Conservation (phyloP, 2,888 invertebrate species). For the Acanthoscelides obtectus region DNA sequence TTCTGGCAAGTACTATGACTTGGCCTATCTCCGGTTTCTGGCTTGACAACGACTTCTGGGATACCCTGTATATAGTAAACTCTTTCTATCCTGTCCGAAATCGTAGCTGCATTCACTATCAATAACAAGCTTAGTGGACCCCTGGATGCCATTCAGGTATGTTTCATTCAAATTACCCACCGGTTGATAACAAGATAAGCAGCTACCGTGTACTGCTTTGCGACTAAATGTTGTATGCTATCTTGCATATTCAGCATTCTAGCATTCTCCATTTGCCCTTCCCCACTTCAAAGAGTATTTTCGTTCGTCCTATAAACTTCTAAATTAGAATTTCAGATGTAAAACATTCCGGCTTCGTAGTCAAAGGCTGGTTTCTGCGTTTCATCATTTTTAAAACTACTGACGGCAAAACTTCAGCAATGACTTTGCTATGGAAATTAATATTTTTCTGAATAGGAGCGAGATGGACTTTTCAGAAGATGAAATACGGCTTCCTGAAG, state of each 20-base stretch:
- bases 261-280: background rate
- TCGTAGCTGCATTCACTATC: too few species aligned
- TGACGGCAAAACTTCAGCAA: background rate
- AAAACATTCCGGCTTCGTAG: background rate
- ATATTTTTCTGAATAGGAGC: background rate
- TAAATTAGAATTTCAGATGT: background rate
- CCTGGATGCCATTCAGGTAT: too few species aligned
- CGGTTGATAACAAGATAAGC: too few species aligned
- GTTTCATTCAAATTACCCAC: too few species aligned
- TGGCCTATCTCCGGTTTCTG: too few species aligned
- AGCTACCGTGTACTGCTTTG: too few species aligned
- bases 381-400: background rate
- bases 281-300: background rate
- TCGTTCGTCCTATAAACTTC: background rate
- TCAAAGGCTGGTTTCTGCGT: background rate
- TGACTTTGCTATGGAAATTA: background rate
- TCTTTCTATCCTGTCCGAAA: too few species aligned
- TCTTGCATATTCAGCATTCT: background rate
- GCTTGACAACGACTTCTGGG: too few species aligned
- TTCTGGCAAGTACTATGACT: too few species aligned
- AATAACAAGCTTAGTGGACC: too few species aligned
- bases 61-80: too few species aligned
- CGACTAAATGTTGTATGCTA: background rate
- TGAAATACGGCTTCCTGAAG: background rate
- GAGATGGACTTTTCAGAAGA: background rate